Conservation (phyloP, 1,140 invertebrate genomes). For the Megalonaias nervosa region DNA sequence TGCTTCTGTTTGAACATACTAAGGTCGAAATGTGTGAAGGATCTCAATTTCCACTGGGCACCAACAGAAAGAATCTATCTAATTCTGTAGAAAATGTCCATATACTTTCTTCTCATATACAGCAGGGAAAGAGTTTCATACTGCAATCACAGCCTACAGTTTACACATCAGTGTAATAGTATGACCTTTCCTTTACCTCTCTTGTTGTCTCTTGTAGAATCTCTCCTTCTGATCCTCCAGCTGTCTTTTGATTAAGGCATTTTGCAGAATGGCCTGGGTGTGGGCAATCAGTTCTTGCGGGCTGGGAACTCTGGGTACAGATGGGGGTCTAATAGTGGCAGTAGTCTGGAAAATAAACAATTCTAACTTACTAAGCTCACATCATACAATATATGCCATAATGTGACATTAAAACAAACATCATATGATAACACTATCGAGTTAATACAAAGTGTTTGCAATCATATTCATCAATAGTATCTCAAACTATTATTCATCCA, state of each 20-base stretch:
- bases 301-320: constrained; percentile 81
- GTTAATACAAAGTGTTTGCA: too few relatives aligned
- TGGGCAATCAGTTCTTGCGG: constrained; percentile 86
- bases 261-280: constrained; percentile 87
- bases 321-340: constrained; percentile 48
- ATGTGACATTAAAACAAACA: not conserved
- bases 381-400: too few relatives aligned
- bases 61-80: not conserved
- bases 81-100: not conserved
- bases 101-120: not conserved
- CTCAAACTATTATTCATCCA: too few relatives aligned
- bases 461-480: too few relatives aligned
- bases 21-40: too few relatives aligned
- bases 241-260: constrained; percentile 87
- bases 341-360: constrained; percentile 24
- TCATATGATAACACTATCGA: too few relatives aligned
- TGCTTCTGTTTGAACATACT: too few relatives aligned
- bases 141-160: not conserved
- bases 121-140: not conserved
- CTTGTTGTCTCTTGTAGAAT: constrained; percentile 83
- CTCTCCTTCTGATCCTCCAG: constrained; percentile 88
- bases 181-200: constrained; percentile 42
- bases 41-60: too few relatives aligned
- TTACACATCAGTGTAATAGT: not conserved
- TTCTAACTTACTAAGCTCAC: too few relatives aligned